Evolutionary conservation across 1,140 invertebrate species (phyloP), one percentile per base, ranked within the genome.

Genomic region (Andricus grossulariae): DNA sequence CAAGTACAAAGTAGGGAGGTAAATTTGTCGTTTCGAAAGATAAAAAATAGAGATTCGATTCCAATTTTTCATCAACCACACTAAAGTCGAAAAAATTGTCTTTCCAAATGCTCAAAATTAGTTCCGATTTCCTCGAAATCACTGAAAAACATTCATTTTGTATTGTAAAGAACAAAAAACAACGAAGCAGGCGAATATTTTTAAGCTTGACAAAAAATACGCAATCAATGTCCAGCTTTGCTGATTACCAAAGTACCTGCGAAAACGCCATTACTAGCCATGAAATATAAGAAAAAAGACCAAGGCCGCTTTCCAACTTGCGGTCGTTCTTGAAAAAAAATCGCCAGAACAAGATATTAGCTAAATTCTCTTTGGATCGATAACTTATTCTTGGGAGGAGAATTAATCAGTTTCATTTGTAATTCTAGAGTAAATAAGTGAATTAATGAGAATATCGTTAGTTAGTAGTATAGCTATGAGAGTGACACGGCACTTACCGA

Each of bases 221-320:
- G 57, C 57, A 66, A 66, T n/a, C 32, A 39, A 66, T 10, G 60
- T 66, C 32, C 60, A 66, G 60, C 60, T 66, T 66, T 66, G 60
- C 60, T 66, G 60, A 66, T 52, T 76, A 81, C 80, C 80, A 81
- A 81, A 81, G 80, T 81, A 81, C 80, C 80, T 81, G 79, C 75
- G 75, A 66, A 66, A 66, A 66, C 45, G 45, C 71, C 71, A 50
- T 51, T 50, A 50, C 19, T 72, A 50, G 50, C 71, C 50, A 74
- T 74, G 32, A 74, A 18, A 50, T 72, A 19, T 51, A 72, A 21
- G 45, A 13, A 54, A 74, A 74, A 54, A 57, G 15, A 66, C 60
- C 60, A 66, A 66, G 25, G 15, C 25, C 19, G 71, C 45, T 81
- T 78, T 78, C 76, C 80, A 81, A 81, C 76, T 81, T 76, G 76